Evolutionary conservation across 1,140 invertebrate species (phyloP).

Genomic region (Triops cancriformis): DNA sequence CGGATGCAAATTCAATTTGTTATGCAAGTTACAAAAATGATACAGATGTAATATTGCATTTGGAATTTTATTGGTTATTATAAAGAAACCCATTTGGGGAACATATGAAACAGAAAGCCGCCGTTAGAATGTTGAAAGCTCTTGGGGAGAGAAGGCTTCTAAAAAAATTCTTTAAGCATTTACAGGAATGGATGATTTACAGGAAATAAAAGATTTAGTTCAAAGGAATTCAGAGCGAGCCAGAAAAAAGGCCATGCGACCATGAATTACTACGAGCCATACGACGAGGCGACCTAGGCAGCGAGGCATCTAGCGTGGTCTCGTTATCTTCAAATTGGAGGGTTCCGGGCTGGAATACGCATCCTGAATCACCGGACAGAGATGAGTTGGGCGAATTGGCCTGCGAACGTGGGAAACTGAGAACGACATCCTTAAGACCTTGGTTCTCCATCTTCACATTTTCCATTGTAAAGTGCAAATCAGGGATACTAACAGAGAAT

Average conservation of each 20-base stretch:
- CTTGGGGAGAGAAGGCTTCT: background rate
- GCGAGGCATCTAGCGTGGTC: background rate
- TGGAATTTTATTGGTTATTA: conserved; percentile 2
- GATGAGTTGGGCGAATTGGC: background rate
- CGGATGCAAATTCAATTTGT: conserved; percentile 10
- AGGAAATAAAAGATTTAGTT: background rate
- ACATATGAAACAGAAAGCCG: background rate
- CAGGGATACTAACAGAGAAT: background rate
- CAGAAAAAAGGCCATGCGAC: background rate
- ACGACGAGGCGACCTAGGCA: background rate
- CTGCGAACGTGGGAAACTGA: background rate
- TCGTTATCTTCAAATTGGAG: background rate
- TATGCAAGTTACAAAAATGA: background rate
- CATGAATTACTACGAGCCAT: background rate
- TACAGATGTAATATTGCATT: background rate
- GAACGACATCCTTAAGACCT: background rate
- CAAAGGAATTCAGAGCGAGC: background rate
- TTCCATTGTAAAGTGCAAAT: background rate
- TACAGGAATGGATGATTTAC: background rate
- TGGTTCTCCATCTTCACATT: background rate
- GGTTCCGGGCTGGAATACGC: background rate
- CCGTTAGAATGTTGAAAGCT: background rate
- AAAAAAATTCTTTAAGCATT: background rate
- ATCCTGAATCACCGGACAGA: background rate
- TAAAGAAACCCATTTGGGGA: background rate